A percentile compares a stretch with the other conserved stretches of the same genome.
phyloP scores from a whole-genome alignment of 2,888 invertebrate genomes.

The Microplitis manilae region DNA sequence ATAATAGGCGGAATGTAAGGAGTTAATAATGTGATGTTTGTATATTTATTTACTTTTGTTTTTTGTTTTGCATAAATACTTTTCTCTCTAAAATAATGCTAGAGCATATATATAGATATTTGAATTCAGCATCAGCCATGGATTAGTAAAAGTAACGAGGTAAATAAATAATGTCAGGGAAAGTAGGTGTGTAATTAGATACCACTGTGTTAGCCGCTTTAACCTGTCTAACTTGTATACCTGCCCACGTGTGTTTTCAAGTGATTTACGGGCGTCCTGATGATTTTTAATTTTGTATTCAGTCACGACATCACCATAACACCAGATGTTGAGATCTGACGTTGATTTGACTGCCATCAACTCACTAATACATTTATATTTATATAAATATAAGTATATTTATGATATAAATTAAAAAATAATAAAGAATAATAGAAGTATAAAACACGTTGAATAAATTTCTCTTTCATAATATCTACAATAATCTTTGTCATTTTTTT shows the following conservation, averaged over 20 bases:
- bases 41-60: constrained; percentile 15
- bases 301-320: constrained; percentile 26
- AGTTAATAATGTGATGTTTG: constrained; percentile 1
- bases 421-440: background rate
- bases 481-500: background rate
- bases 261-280: constrained; percentile 34
- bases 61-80: constrained; percentile 9
- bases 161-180: constrained; percentile 52
- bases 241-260: constrained; percentile 19
- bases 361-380: constrained; percentile 12
- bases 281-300: constrained; percentile 34
- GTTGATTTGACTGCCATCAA: constrained; percentile 38
- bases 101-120: constrained; percentile 1
- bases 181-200: constrained; percentile 48
- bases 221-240: constrained; percentile 37
- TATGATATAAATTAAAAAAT: constrained; percentile 10
- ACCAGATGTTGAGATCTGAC: constrained; percentile 28
- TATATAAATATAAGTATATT: background rate
- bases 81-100: constrained; percentile 2
- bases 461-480: constrained; percentile 10
- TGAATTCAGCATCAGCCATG: constrained; percentile 20
- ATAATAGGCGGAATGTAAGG: background rate
- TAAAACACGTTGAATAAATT: constrained; percentile 11
- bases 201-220: constrained; percentile 32
- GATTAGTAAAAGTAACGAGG: constrained; percentile 40